Base-by-base conservation (phyloP, 1,140 invertebrate species). In the Diorhabda carinulata region DNA sequence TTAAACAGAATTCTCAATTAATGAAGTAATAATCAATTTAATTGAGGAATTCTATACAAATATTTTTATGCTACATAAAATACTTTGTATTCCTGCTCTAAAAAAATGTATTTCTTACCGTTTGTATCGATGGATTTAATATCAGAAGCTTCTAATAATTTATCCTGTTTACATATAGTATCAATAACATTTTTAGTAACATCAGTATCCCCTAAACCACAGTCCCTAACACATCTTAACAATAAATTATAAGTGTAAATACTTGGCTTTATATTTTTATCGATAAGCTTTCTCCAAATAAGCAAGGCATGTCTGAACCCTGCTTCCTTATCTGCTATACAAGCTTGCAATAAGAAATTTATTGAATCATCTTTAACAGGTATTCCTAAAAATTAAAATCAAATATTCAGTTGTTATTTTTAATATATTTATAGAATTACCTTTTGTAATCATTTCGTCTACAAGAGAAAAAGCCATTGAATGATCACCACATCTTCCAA, bases 271-370 rank as follows among this genome's bases (percentile, higher is more conserved):
- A 95, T 83, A 60, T 83, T 85, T 71, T 84, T 82, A 66, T 83
- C 76, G 44, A 86, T 77, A 89, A 97, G 91, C 82, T 92, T 89
- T 61, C 90, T 87, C 93, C 93, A 97, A n/a, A 95, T 88, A 66
- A 90, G 77, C 43, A 98, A 78, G 60, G 90, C 89, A 84, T 94
- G 88, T 72, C 87, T 86, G 74, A 97, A 90, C 3, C 96, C 96
- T 72, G 85, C 85, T 66, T 92, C 80, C 81, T 88, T 89, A 79
- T 97, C 87, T 43, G 86, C 83, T 43, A 93, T 89, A 77, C 93
- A 94, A 43, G 90, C 92, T 79, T 94, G 92, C 1, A 98, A 80
- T 6, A 98, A 80, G 79, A 91, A 92, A 78, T 90, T 91, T 60
- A 91, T 89, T 3, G 92, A 94, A 57, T 89, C 87, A 5, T 84